Evolutionary conservation across 2,113 vertebrate species (phyloP).

Genomic region (Psittacula cyanocephala): DNA sequence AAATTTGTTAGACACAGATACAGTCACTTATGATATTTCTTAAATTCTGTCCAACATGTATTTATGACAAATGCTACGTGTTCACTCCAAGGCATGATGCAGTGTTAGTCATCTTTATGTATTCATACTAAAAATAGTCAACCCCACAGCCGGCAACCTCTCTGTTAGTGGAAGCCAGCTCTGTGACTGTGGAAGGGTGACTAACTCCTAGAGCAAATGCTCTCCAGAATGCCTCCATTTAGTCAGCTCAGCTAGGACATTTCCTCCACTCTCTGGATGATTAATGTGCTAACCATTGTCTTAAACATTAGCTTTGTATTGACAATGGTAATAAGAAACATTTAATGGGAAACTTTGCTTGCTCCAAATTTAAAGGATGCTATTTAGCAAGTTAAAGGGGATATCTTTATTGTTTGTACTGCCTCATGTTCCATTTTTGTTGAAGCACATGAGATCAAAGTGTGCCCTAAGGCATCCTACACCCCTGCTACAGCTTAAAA

Average conservation of each 20-base stretch:
- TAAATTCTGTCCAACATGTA: slow-evolving; percentile 32
- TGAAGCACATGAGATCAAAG: background rate
- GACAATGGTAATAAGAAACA: slow-evolving; percentile 14
- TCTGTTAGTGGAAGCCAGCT: slow-evolving; percentile 29
- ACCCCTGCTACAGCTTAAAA: background rate
- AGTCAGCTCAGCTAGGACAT: slow-evolving; percentile 37
- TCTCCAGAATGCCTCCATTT: slow-evolving; percentile 50
- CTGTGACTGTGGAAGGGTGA: slow-evolving; percentile 45
- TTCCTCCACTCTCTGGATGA: slow-evolving; percentile 34
- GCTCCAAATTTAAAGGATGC: background rate
- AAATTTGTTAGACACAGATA: slow-evolving; percentile 36
- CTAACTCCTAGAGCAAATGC: slow-evolving; percentile 57
- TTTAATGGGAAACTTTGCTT: background rate
- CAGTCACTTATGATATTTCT: slow-evolving; percentile 22
- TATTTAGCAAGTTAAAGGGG: background rate
- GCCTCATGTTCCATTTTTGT: background rate
- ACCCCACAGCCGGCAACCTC: slow-evolving; percentile 35
- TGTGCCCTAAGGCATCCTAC: background rate
- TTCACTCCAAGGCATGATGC: slow-evolving; percentile 55
- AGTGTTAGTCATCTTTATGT: slow-evolving; percentile 59
- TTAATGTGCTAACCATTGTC: slow-evolving; percentile 51
- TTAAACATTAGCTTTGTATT: slow-evolving; percentile 24
- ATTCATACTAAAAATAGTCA: slow-evolving; percentile 63
- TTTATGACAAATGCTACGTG: slow-evolving; percentile 51
- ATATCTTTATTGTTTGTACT: background rate